Conservation (phyloP, 2,888 invertebrate species). For the Nemapogon koenigi region DNA sequence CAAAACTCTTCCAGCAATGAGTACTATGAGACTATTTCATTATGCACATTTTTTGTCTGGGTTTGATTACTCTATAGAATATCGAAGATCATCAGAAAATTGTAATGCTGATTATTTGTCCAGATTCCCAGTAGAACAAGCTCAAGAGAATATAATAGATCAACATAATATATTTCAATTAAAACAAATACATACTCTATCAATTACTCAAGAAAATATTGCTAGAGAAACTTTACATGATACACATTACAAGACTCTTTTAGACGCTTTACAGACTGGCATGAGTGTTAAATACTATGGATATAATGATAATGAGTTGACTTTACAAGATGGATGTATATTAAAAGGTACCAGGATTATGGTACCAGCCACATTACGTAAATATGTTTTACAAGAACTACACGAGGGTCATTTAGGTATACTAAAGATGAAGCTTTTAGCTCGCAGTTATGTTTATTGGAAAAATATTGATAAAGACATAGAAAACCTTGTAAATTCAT, state of each 20-base stretch:
- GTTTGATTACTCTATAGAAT: slow-evolving; percentile 18
- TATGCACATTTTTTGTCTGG: slow-evolving; percentile 20
- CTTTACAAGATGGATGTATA: slow-evolving; percentile 16
- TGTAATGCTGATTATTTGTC: slow-evolving; percentile 13
- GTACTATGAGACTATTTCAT: slow-evolving; percentile 18
- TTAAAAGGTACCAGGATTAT: slow-evolving; percentile 13
- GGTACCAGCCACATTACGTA: slow-evolving; percentile 6
- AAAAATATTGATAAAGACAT: slow-evolving; percentile 17
- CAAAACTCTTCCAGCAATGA: slow-evolving; percentile 16
- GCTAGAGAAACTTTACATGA: slow-evolving; percentile 13
- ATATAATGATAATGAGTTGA: slow-evolving; percentile 14
- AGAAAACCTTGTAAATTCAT: slow-evolving; percentile 12
- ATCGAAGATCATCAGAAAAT: slow-evolving; percentile 13
- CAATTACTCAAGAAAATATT: slow-evolving; percentile 6
- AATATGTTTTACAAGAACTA: slow-evolving; percentile 9
- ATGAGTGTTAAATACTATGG: neutral
- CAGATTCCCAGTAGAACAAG: slow-evolving; percentile 9
- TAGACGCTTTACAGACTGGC: slow-evolving; percentile 7
- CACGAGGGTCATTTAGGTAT: slow-evolving; percentile 20
- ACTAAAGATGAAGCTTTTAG: slow-evolving; percentile 20
- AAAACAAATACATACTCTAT: slow-evolving; percentile 10
- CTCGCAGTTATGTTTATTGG: slow-evolving; percentile 16
- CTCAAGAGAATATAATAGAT: slow-evolving; percentile 1
- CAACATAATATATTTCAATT: slow-evolving; percentile 15
- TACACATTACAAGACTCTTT: slow-evolving; percentile 7